These are phyloP conservation scores for Didymodactylos carnosus DNA, from an alignment of 2,888 invertebrate species.

Conservation along the genomic window DNA sequence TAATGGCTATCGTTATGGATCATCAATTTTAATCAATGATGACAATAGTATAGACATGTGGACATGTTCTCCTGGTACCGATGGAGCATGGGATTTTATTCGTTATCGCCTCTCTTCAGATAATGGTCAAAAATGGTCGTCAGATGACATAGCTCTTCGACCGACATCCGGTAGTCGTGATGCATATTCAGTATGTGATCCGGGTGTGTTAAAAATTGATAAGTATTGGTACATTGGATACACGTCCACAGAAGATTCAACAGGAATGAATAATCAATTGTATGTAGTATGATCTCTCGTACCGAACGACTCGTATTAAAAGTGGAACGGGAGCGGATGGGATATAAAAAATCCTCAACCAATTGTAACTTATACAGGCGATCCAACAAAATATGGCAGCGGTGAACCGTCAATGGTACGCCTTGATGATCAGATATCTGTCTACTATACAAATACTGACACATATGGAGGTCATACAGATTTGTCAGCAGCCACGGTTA, in stretches of 20 bases:
- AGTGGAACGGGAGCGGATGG: neutral
- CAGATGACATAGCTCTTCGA: neutral
- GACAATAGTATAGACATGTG: neutral
- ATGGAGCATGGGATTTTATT: neutral
- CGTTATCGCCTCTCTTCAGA: neutral
- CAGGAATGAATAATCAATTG: neutral
- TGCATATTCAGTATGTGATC: neutral
- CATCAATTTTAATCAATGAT: neutral
- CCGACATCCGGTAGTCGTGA: neutral
- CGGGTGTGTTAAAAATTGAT: neutral
- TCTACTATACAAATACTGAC: neutral
- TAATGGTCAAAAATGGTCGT: neutral
- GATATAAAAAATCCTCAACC: neutral
- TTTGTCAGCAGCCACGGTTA: neutral
- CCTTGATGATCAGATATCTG: neutral
- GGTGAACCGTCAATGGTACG: neutral
- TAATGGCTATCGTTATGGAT: neutral
- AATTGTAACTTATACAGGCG: neutral
- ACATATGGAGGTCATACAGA: neutral
- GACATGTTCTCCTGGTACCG: neutral
- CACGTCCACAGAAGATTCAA: neutral
- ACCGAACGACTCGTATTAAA: neutral
- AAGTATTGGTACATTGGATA: neutral
- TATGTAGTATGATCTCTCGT: neutral
- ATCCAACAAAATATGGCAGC: neutral